Evolutionary conservation across 2,113 vertebrate species (phyloP).

Genomic region (Toxostoma redivivum): DNA sequence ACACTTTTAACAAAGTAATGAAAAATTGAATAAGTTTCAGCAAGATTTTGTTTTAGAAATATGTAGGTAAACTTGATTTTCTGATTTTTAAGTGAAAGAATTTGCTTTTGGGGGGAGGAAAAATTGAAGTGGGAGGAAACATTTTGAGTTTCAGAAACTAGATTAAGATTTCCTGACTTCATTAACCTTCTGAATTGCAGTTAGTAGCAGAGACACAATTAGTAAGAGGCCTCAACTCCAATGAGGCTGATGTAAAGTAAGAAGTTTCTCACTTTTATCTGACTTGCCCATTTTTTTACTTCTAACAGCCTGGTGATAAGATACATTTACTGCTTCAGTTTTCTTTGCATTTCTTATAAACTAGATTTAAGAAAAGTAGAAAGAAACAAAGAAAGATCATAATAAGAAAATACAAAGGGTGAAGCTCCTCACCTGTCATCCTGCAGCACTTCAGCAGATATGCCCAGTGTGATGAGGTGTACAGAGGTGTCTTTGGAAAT

Average conservation of each 20-base stretch:
- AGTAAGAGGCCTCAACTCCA: not conserved
- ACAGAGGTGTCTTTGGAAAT: not conserved
- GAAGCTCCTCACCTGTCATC: not conserved
- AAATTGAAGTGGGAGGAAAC: not conserved
- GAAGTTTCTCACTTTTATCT: not conserved
- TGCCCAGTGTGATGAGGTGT: not conserved
- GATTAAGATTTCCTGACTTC: not conserved
- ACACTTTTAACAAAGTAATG: not conserved
- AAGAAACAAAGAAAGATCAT: not conserved
- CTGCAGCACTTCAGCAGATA: not conserved
- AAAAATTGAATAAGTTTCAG: not conserved
- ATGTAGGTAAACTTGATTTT: not conserved
- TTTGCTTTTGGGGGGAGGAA: not conserved
- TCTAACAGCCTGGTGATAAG: not conserved
- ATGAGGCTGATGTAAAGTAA: not conserved
- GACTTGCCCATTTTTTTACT: not conserved
- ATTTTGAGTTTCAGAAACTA: not conserved
- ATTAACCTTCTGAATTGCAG: not conserved
- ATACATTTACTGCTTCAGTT: not conserved
- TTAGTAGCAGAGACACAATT: not conserved
- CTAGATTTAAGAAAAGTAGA: not conserved
- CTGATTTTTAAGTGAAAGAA: not conserved
- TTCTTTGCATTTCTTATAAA: not conserved
- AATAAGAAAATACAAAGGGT: not conserved
- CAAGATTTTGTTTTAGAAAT: not conserved